phyloP scores from a whole-genome alignment of 2,797 vertebrate genomes.

The Simalia tracyae region DNA sequence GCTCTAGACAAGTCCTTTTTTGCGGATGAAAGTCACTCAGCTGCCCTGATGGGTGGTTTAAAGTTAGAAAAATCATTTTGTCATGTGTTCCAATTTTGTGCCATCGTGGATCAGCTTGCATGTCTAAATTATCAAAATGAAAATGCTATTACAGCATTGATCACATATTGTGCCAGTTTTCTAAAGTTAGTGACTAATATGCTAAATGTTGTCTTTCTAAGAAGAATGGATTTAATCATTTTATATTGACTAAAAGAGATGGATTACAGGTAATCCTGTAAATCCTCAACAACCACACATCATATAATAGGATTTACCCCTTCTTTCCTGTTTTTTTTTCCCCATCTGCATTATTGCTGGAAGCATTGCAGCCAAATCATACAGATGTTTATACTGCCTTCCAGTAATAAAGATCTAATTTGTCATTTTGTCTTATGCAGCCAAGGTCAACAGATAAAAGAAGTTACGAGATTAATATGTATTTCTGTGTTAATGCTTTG shows the following conservation, averaged over 20 bases:
- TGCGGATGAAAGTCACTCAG: not conserved
- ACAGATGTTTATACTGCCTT: not conserved
- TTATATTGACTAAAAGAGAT: conserved; percentile 51
- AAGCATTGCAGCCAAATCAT: not conserved
- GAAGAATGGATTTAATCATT: conserved; percentile 62
- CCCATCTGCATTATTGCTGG: conserved; percentile 48
- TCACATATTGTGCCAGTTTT: conserved; percentile 49
- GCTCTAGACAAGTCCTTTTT: not conserved
- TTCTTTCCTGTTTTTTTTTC: not conserved
- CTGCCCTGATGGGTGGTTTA: not conserved
- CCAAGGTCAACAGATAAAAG: conserved; percentile 15
- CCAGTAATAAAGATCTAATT: not conserved
- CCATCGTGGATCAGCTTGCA: conserved; percentile 42
- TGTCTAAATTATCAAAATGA: not conserved
- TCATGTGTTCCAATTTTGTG: not conserved
- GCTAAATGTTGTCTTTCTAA: conserved; percentile 64
- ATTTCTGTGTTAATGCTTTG: conserved; percentile 24
- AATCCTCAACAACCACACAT: conserved; percentile 58
- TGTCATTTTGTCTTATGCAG: not conserved
- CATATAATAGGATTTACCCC: not conserved
- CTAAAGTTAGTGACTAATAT: conserved; percentile 14
- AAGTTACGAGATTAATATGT: conserved; percentile 17
- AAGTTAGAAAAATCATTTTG: conserved; percentile 22
- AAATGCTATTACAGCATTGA: conserved; percentile 34
- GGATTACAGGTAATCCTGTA: conserved; percentile 65